phyloP scores from a whole-genome alignment of 2,888 invertebrate species.

The Trachelus stipa region DNA sequence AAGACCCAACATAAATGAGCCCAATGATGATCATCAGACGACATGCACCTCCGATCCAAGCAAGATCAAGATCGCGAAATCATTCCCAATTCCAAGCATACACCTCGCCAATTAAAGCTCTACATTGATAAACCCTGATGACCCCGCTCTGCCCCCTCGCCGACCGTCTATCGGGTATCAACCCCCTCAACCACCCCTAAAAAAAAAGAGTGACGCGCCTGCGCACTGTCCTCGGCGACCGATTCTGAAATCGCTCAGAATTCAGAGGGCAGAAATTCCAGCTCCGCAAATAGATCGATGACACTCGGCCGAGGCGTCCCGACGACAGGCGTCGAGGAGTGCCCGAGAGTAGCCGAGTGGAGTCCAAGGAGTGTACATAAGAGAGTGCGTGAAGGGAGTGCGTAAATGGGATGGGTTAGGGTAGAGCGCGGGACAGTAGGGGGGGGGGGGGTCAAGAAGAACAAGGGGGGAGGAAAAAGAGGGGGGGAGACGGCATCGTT shows the following conservation, averaged over 20 bases:
- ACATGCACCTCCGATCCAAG: background rate
- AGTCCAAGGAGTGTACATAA: background rate
- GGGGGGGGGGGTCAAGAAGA: background rate
- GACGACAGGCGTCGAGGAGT: slow-evolving; percentile 23
- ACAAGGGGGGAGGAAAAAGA: background rate
- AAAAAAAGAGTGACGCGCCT: background rate
- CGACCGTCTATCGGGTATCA: too few species aligned
- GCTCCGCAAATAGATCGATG: slow-evolving; percentile 66
- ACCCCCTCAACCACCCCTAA: background rate
- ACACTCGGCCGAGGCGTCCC: slow-evolving; percentile 61
- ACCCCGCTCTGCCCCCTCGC: too few species aligned
- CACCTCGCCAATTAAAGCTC: too few species aligned
- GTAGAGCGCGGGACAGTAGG: too few species aligned
- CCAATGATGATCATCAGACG: background rate
- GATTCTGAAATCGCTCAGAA: slow-evolving; percentile 6
- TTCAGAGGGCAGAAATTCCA: slow-evolving; percentile 62
- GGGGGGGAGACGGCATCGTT: background rate
- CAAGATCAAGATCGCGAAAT: background rate
- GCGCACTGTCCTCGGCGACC: background rate
- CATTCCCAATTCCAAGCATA: background rate
- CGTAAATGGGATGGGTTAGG: background rate
- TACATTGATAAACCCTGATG: too few species aligned
- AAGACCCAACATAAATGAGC: background rate
- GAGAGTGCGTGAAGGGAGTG: slow-evolving; percentile 4
- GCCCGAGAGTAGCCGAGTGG: background rate